Evolutionary conservation across 2,888 invertebrate genomes (phyloP).

Genomic region (Agonopterix heracliana): DNA sequence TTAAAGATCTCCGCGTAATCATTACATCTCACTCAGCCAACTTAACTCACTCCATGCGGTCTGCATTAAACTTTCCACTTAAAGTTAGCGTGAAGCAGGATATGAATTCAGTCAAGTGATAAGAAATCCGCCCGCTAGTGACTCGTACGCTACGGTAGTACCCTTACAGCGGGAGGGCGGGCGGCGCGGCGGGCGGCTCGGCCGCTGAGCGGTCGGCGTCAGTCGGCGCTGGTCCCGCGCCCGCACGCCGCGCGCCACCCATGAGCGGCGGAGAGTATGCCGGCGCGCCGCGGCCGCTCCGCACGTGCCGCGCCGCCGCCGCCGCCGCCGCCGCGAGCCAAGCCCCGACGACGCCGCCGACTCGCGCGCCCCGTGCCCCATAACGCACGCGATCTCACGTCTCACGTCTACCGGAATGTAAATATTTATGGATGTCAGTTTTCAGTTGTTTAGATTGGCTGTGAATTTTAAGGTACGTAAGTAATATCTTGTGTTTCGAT

Average conservation of each 20-base stretch:
- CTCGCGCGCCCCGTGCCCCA: conserved; percentile 38
- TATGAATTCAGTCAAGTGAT: not conserved
- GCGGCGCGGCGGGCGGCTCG: conserved; percentile 30
- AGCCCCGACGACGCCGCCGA: conserved; percentile 24
- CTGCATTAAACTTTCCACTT: not conserved
- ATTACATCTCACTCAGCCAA: no score
- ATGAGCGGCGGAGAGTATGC: conserved; percentile 44
- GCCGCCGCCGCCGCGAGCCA: conserved; percentile 35
- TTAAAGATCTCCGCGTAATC: no score
- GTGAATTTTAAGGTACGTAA: conserved; percentile 74
- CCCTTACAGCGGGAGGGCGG: conserved; percentile 23
- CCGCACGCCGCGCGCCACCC: conserved; percentile 19
- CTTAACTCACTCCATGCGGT: no score
- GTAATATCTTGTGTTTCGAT: conserved; percentile 54
- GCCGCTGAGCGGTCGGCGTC: conserved; percentile 39
- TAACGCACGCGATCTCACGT: conserved; percentile 54
- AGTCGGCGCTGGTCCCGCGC: conserved; percentile 23
- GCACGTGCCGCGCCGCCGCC: conserved; percentile 45
- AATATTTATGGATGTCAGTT: conserved; percentile 76
- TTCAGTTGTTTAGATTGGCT: conserved; percentile 75
- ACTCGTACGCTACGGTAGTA: conserved; percentile 11
- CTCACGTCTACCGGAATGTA: conserved; percentile 66
- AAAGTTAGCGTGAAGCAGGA: not conserved
- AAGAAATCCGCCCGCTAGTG: conserved; percentile 10
- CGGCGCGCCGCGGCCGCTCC: conserved; percentile 56